Conservation (phyloP, 2,797 vertebrate species). For the Anabacerthia variegaticeps region DNA sequence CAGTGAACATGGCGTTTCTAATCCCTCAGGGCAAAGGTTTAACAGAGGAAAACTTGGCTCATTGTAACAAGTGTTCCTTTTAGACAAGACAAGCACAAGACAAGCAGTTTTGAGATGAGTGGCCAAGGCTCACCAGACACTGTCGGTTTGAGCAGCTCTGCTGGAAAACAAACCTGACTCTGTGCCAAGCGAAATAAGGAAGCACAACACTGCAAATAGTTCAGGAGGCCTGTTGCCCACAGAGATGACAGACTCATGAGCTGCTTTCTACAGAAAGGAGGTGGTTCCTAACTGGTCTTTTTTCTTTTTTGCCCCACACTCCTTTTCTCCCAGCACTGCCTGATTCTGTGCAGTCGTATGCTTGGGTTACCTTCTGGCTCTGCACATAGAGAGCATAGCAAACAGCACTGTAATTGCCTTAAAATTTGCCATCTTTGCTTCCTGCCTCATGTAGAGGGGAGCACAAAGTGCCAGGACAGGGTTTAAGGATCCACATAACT, state of each 20-base stretch:
- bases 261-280: background rate
- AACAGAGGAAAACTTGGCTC: background rate
- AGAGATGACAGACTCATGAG: slow-evolving; percentile 22
- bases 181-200: slow-evolving; percentile 64
- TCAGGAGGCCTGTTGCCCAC: slow-evolving; percentile 48
- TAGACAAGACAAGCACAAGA: background rate
- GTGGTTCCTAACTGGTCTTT: background rate
- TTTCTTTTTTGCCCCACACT: rapidly evolving
- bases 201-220: slow-evolving; percentile 24
- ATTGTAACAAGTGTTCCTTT: background rate
- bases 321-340: background rate
- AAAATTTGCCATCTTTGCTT: background rate
- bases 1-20: background rate
- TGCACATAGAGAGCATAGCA: background rate
- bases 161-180: slow-evolving; percentile 59
- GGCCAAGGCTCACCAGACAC: background rate
- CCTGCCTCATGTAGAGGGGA: background rate
- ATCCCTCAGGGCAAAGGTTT: background rate
- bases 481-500: background rate
- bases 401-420: background rate
- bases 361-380: background rate
- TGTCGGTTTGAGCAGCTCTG: slow-evolving; percentile 35
- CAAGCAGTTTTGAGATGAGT: background rate
- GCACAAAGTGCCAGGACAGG: background rate
- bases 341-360: rapidly evolving